Evolutionary conservation across 2,888 invertebrate species (phyloP).

Genomic region (Cremastinae sp.): DNA sequence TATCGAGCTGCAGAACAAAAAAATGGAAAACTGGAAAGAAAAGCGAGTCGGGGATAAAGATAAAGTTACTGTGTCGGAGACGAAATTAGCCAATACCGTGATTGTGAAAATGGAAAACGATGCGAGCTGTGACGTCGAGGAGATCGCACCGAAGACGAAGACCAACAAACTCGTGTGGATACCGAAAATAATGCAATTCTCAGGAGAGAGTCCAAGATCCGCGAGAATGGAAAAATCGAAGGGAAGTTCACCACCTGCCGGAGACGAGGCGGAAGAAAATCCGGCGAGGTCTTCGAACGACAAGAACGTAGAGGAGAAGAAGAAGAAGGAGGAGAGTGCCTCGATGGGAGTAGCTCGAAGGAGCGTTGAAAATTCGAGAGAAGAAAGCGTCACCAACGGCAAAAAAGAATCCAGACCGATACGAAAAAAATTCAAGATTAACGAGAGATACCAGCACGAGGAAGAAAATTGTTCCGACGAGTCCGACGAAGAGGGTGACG

Average conservation of each 20-base stretch:
- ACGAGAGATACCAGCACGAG: constrained; percentile 11
- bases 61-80: background rate
- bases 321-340: constrained; percentile 2
- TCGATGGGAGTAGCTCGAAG: constrained; percentile 4
- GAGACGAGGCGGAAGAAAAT: constrained; percentile 61
- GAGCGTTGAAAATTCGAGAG: constrained; percentile 23
- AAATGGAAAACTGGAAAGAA: background rate
- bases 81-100: background rate
- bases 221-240: constrained; percentile 17
- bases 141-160: too few species aligned
- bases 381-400: background rate
- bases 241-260: constrained; percentile 53
- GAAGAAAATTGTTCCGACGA: constrained; percentile 10
- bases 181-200: constrained; percentile 21
- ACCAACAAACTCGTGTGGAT: constrained; percentile 61
- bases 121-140: constrained; percentile 9
- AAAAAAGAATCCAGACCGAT: background rate
- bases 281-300: background rate
- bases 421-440: constrained; percentile 7
- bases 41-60: background rate
- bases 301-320: background rate
- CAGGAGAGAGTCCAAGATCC: constrained; percentile 27
- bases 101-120: constrained; percentile 61
- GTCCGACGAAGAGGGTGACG: constrained; percentile 2
- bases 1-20: background rate